These are phyloP conservation scores for Aphidius ervi DNA, from an alignment of 1,140 invertebrate genomes.

Conservation along the genomic window DNA sequence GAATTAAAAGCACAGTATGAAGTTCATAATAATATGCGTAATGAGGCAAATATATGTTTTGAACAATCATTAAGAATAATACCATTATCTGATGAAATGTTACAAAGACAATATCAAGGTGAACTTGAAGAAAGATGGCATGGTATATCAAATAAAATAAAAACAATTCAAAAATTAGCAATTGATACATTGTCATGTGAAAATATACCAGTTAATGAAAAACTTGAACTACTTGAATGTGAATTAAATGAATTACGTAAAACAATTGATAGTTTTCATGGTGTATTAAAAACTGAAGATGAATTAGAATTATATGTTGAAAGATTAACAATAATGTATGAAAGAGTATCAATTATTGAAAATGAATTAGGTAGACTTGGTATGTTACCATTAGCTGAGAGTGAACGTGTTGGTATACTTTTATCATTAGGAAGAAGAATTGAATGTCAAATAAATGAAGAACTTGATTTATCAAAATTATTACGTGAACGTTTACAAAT, in stretches of 20 bases:
- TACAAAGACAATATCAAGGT: slow-evolving; percentile 71
- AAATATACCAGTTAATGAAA: slow-evolving; percentile 66
- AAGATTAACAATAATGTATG: slow-evolving; percentile 68
- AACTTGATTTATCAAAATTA: slow-evolving; percentile 66
- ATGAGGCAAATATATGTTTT: slow-evolving; percentile 67
- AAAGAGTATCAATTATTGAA: slow-evolving; percentile 69
- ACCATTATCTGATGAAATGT: slow-evolving; percentile 74
- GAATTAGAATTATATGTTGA: slow-evolving; percentile 77
- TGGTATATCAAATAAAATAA: slow-evolving; percentile 60
- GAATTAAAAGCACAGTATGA: slow-evolving; percentile 84
- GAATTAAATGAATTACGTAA: slow-evolving; percentile 67
- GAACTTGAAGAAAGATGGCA: slow-evolving; percentile 75
- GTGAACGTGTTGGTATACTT: slow-evolving; percentile 68
- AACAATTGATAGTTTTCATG: slow-evolving; percentile 65
- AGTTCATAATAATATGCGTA: slow-evolving; percentile 73
- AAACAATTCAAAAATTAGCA: slow-evolving; percentile 62
- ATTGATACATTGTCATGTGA: slow-evolving; percentile 66
- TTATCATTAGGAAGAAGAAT: slow-evolving; percentile 65
- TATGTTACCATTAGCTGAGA: slow-evolving; percentile 65
- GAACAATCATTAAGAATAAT: slow-evolving; percentile 73
- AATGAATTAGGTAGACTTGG: slow-evolving; percentile 73
- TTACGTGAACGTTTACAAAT: slow-evolving; percentile 67
- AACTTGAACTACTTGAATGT: slow-evolving; percentile 66
- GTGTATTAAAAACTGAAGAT: slow-evolving; percentile 75
- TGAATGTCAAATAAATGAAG: slow-evolving; percentile 67